Evolutionary conservation across 2,888 invertebrate genomes (phyloP), one percentile per base, ranked within the genome.

Genomic region (Macaria liturata): DNA sequence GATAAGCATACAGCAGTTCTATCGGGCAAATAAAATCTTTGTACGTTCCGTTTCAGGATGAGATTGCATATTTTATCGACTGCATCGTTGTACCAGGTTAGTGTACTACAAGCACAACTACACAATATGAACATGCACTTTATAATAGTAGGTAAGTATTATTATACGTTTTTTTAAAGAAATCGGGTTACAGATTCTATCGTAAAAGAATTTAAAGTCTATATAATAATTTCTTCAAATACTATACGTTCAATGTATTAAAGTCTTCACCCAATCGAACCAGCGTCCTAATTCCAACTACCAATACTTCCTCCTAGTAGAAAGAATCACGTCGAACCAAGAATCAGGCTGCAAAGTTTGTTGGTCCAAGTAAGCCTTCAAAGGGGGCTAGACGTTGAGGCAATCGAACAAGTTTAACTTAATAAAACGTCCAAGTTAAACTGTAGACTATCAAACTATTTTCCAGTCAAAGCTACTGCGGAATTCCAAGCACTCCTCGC

Each of bases 321-420:
- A 52, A 50, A 49, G 37, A 60, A 57, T 52, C 37, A 60, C 56
- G 49, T 50, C 49, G 40, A 56, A 40, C 47, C 42, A 58, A 40
- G 47, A 53, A 65, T 55, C 49, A 32, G 42, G 53, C 53, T 62
- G 54, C 55, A 52, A 70, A 67, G 53, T 63, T 62, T 50, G 64
- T 67, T 62, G 59, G 65, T 69, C 71, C 63, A 57, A 56, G 61
- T 64, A 64, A 69, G 62, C 59, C 50, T 66, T 62, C 50, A 48
- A 32, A 55, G 61, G 66, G 61, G 52, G 51, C 62, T 59, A 64
- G 64, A 63, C 62, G 62, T 62, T 54, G 59, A 59, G 64, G 70
- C 66, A 70, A 74, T 77, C 68, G 68, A 73, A 75, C 74, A 72
- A 76, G 67, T 69, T 69, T 65, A 74, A 76, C 71, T 75, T 75